Conservation (phyloP, 1,140 invertebrate genomes). For the Thereuonema tuberculata region DNA sequence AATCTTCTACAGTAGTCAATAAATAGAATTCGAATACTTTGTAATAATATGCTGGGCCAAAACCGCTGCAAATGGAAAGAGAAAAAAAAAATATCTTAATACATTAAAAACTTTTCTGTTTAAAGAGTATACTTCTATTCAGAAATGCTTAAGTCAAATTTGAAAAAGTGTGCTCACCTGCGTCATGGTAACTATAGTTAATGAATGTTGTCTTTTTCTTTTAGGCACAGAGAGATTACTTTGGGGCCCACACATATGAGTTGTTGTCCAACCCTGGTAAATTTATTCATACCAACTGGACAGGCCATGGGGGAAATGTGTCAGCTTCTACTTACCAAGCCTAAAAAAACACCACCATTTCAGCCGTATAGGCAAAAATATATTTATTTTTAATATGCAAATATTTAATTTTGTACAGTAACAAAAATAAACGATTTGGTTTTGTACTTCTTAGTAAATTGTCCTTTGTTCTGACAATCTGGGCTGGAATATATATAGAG, state of each 20-base stretch:
- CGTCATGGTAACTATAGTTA: neutral
- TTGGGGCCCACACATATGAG: slow-evolving; percentile 98
- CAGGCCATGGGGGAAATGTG: slow-evolving; percentile 90
- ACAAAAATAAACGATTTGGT: too few relatives aligned
- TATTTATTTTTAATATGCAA: too few relatives aligned
- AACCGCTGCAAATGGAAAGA: too few relatives aligned
- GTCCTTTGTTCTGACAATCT: too few relatives aligned
- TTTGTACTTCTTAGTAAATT: too few relatives aligned
- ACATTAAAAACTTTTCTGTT: neutral
- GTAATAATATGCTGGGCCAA: too few relatives aligned
- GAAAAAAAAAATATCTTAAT: neutral
- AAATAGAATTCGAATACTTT: too few relatives aligned
- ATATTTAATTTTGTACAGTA: too few relatives aligned
- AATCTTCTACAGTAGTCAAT: too few relatives aligned
- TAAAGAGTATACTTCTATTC: neutral
- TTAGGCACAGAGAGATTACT: slow-evolving; percentile 94
- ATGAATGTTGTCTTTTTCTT: slow-evolving; percentile 22
- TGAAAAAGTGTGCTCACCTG: neutral
- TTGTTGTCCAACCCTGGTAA: slow-evolving; percentile 67
- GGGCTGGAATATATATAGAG: too few relatives aligned
- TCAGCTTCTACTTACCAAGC: slow-evolving; percentile 90
- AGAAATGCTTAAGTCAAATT: slow-evolving; percentile 83
- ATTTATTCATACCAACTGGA: slow-evolving; percentile 98
- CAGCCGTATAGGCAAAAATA: too few relatives aligned
- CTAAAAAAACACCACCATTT: too few relatives aligned